Percentiles rank a stretch among this genome's conserved stretches.
These are phyloP conservation scores for Tachuris rubrigastra DNA, from an alignment of 2,113 vertebrate species.

Conservation along the genomic window DNA sequence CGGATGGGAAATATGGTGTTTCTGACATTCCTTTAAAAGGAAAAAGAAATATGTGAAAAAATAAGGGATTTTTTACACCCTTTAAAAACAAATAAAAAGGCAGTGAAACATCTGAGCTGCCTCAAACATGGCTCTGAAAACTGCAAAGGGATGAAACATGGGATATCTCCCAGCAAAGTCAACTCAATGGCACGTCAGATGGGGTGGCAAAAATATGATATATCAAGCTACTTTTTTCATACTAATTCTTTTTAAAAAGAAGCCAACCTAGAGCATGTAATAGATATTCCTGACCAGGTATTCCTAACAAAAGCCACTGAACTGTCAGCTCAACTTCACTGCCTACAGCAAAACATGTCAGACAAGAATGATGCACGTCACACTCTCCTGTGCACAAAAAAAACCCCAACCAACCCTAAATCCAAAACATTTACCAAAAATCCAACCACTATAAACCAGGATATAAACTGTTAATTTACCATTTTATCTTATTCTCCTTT, in stretches of 20 bases:
- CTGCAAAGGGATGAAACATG: background rate
- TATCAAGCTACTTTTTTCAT: background rate
- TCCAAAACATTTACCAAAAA: conserved; percentile 37
- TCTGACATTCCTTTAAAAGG: conserved; percentile 31
- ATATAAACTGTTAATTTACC: conserved; percentile 55
- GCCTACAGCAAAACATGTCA: background rate
- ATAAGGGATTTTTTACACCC: conserved; percentile 5
- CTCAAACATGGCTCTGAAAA: background rate
- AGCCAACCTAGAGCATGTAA: background rate
- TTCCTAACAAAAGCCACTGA: background rate
- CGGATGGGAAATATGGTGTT: background rate
- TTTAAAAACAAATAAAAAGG: conserved; percentile 51
- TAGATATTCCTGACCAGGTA: conserved; percentile 5
- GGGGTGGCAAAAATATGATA: background rate
- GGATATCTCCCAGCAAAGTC: background rate
- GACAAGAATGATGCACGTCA: background rate
- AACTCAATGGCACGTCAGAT: background rate
- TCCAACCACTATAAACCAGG: background rate
- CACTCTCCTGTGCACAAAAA: background rate
- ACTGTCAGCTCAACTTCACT: background rate
- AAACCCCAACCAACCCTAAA: background rate
- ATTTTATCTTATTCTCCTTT: conserved; percentile 36
- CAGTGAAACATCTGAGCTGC: conserved; percentile 1
- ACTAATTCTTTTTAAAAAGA: background rate
- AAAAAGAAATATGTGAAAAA: conserved; percentile 25